phyloP scores from a whole-genome alignment of 2,797 vertebrate genomes.

The Spizella passerina region DNA sequence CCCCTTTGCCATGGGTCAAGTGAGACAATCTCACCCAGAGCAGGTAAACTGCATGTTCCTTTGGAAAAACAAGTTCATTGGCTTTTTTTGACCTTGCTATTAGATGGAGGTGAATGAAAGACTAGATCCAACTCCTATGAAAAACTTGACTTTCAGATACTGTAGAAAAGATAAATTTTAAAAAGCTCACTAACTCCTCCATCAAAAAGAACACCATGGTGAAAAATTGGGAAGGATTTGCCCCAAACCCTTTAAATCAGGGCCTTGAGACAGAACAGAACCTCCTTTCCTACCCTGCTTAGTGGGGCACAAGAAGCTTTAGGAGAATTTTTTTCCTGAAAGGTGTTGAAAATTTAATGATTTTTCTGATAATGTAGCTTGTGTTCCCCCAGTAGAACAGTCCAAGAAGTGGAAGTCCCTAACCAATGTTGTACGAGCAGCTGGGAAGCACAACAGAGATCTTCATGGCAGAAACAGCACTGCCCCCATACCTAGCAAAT shows the following conservation, averaged over 20 bases:
- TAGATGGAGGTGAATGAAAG: background rate
- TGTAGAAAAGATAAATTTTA: background rate
- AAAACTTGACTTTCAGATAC: rapidly evolving
- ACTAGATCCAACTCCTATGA: background rate
- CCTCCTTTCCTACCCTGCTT: background rate
- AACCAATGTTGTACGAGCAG: background rate
- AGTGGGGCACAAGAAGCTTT: background rate
- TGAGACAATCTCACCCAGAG: background rate
- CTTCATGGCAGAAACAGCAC: background rate
- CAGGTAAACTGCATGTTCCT: background rate
- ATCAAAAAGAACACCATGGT: background rate
- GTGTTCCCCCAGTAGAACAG: background rate
- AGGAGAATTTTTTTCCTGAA: background rate
- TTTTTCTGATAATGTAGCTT: background rate
- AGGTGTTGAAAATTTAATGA: background rate
- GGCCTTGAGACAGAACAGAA: background rate
- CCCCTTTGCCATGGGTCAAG: background rate
- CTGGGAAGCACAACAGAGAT: background rate
- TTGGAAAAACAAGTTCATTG: background rate
- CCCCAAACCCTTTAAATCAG: background rate
- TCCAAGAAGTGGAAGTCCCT: background rate
- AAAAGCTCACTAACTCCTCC: background rate
- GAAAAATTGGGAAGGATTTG: background rate
- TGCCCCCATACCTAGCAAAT: background rate
- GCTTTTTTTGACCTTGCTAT: background rate